Conservation (phyloP, 2,888 invertebrate species). For the Hybos culiciformis region DNA sequence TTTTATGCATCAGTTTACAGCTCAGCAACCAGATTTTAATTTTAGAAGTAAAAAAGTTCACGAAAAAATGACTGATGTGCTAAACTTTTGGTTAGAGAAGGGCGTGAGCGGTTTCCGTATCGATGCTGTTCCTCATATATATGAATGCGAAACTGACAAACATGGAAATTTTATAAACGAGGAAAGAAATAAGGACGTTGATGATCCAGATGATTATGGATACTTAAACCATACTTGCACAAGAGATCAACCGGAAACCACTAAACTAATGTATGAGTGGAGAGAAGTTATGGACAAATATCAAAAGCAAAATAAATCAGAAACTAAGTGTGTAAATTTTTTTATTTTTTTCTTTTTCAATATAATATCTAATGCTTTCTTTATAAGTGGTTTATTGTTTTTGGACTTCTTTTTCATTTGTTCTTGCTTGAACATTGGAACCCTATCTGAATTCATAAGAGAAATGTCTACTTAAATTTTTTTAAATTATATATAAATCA, state of each 20-base stretch:
- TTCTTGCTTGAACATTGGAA: too few species aligned
- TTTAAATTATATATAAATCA: slow-evolving; percentile 7
- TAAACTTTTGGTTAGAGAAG: slow-evolving; percentile 61
- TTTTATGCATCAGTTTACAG: slow-evolving; percentile 49
- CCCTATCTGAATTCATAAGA: too few species aligned
- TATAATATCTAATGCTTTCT: not conserved
- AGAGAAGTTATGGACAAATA: slow-evolving; percentile 42
- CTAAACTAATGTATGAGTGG: slow-evolving; percentile 43
- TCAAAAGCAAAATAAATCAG: slow-evolving; percentile 22
- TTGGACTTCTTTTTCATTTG: too few species aligned
- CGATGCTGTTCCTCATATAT: slow-evolving; percentile 42
- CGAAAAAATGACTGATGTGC: slow-evolving; percentile 36
- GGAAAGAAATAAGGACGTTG: slow-evolving; percentile 37
- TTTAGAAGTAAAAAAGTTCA: slow-evolving; percentile 40
- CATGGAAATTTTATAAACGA: slow-evolving; percentile 36
- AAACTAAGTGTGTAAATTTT: slow-evolving; percentile 18
- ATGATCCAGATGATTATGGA: slow-evolving; percentile 39
- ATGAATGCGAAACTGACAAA: slow-evolving; percentile 22
- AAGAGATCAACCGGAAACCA: slow-evolving; percentile 43
- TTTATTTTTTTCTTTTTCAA: not conserved
- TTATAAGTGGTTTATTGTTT: too few species aligned
- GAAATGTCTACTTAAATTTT: too few species aligned
- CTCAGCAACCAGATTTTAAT: slow-evolving; percentile 52
- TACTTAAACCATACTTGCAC: slow-evolving; percentile 49
- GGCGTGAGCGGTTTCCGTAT: slow-evolving; percentile 71